Base-by-base conservation (phyloP, 2,113 vertebrate species). In the Paracanthobrama guichenoti region DNA sequence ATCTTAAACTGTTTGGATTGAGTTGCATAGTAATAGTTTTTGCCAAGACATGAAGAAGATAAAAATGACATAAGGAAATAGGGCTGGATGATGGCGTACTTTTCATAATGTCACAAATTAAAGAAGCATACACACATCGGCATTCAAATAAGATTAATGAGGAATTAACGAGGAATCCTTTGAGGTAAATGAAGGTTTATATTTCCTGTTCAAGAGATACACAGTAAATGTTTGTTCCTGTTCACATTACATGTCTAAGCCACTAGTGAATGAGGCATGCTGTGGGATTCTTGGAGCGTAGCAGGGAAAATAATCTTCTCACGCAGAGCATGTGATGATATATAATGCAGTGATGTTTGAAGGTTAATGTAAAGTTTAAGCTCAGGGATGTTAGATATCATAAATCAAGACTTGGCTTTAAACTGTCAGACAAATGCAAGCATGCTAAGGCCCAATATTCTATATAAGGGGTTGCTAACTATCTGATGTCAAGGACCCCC, bases 301-400 rank as follows among this genome's bases (percentile, higher is more conserved):
- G 46, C 73, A 55, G 24, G 73, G 55, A 76, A 57, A 39, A 57
- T 35, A 22, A 76, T 57, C 28, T 57, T 55, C 28, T 77, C 74
- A 77, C 10, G 35, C 7, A 20, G 76, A 62, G 39, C 57, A 79
- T 79, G 55, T 44, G 39, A 79, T 46, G 39, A 46, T 62, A 62
- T 64, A 79, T 46, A 64, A 64, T 46, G 35, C 39, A 18, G n/a
- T 28, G 69, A 73, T 73, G 69, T 73, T 79, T 79, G 39, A 64
- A 46, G 77, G 77, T 79, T 62, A 62, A 79, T 79, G 77, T 26
- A 46, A 64, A 79, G 77, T 79, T 79, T 79, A 60, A 26, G 57
- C n/a, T 64, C 77, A 79, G 13, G 77, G 39, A 64, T 14, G 39
- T 79, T 79, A 79, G 77, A 79, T 46, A 24, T 79, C 39, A 44